A percentile compares a stretch with the other conserved stretches of the same genome.
phyloP scores from a whole-genome alignment of 92 coral and sea anemone species.

The Epizoanthus rinbou region DNA sequence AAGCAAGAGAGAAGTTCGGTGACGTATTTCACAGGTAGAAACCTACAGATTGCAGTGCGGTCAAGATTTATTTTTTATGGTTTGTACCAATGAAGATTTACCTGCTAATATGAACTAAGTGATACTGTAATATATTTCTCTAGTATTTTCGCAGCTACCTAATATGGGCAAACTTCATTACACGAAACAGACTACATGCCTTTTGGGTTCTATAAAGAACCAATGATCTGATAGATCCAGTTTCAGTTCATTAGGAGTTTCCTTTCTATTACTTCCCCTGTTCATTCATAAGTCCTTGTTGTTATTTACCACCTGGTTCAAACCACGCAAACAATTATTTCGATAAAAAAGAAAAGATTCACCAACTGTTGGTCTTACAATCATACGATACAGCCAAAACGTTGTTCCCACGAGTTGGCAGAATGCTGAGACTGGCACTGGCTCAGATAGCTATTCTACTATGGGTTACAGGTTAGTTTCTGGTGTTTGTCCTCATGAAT shows the following conservation, averaged over 20 bases:
- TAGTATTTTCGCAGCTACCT: background rate
- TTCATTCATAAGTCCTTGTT: background rate
- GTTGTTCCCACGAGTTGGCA: background rate
- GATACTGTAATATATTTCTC: background rate
- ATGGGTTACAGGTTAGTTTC: slow-evolving; percentile 29
- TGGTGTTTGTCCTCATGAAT: too few relatives aligned
- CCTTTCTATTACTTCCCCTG: slow-evolving; percentile 5
- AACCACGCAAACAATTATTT: slow-evolving; percentile 31
- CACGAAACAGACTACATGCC: slow-evolving; percentile 14
- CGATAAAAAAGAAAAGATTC: slow-evolving; percentile 27
- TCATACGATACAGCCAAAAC: background rate
- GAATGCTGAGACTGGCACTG: slow-evolving; percentile 22
- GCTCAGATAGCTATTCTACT: slow-evolving; percentile 23
- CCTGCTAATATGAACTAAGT: slow-evolving; percentile 23
- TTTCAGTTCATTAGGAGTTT: slow-evolving; percentile 22
- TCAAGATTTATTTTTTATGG: background rate
- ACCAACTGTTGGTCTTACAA: background rate
- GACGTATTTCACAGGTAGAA: background rate
- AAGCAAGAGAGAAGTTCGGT: background rate
- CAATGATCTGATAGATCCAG: slow-evolving; percentile 9
- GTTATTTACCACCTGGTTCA: slow-evolving; percentile 11
- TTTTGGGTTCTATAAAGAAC: slow-evolving; percentile 6
- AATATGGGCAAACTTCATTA: slow-evolving; percentile 6
- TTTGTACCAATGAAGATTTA: slow-evolving; percentile 3
- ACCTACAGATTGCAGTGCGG: background rate